Evolutionary conservation across 2,888 invertebrate species (phyloP).

Genomic region (Microplitis deprimator): DNA sequence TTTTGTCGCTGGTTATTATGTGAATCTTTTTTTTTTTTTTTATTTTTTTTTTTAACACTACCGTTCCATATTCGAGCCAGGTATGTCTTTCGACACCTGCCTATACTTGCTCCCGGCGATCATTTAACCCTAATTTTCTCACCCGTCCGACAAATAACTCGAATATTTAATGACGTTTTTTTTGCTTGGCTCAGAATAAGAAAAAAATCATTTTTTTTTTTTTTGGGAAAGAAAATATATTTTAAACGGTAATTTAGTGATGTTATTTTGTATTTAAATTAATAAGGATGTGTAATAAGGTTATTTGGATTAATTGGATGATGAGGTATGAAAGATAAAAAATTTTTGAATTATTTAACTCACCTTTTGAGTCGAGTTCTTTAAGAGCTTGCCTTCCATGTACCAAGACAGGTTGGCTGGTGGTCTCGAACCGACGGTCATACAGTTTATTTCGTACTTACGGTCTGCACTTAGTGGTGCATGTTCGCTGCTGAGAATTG

Average conservation of each 20-base stretch:
- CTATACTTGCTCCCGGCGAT: conserved; percentile 14
- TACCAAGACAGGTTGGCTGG: conserved; percentile 90
- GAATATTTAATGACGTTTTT: conserved; percentile 15
- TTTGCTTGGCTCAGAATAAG: not conserved
- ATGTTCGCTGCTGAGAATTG: conserved; percentile 84
- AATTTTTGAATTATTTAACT: conserved; percentile 45
- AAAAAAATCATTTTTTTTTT: not conserved
- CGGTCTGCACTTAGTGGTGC: conserved; percentile 85
- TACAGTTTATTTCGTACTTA: conserved; percentile 86
- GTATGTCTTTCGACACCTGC: conserved; percentile 36
- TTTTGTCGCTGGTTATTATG: conserved; percentile 28
- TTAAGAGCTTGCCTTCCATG: conserved; percentile 81
- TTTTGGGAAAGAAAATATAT: not conserved
- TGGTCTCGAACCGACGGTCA: conserved; percentile 87
- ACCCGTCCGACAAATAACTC: conserved; percentile 12
- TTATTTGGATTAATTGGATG: conserved; percentile 10
- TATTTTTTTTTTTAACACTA: conserved; percentile 19
- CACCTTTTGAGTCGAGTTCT: conserved; percentile 74
- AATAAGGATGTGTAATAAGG: conserved; percentile 24
- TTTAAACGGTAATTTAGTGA: conserved; percentile 4
- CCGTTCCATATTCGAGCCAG: not conserved
- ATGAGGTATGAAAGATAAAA: not conserved
- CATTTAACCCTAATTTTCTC: conserved; percentile 37
- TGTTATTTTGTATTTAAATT: conserved; percentile 18
- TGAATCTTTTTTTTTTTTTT: not conserved